Evolutionary conservation across 2,797 vertebrate genomes (phyloP).

Genomic region (Gephyroberyx darwinii): DNA sequence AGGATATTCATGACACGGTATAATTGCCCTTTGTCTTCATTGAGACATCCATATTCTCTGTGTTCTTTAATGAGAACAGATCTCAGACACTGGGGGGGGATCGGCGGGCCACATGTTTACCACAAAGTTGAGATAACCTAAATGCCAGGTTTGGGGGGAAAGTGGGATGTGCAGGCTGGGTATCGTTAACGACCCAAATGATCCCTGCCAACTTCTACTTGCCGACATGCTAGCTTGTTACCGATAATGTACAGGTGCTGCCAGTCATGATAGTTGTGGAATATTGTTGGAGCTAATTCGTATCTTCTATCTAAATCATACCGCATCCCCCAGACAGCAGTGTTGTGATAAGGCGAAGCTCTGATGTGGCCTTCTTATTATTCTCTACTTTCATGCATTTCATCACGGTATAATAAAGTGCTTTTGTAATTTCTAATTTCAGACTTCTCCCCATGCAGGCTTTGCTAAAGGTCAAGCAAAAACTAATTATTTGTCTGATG

Average conservation of each 20-base stretch:
- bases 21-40: slow-evolving; percentile 48
- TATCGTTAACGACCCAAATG: background rate
- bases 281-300: background rate
- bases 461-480: slow-evolving; percentile 44
- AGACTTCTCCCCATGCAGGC: background rate
- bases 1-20: slow-evolving; percentile 25
- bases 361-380: background rate
- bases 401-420: slow-evolving; percentile 3
- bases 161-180: background rate
- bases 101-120: background rate
- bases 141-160: slow-evolving; percentile 21
- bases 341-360: slow-evolving; percentile 5
- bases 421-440: slow-evolving; percentile 12
- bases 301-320: background rate
- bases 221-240: background rate
- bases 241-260: background rate
- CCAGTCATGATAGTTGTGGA: background rate
- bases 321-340: background rate
- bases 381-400: background rate
- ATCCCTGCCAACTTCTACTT: background rate
- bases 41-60: slow-evolving; percentile 24
- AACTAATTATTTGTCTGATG: slow-evolving; percentile 40
- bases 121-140: slow-evolving; percentile 1
- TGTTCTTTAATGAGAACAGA: slow-evolving; percentile 30
- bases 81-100: background rate